Percentiles rank a stretch among this genome's conserved stretches.
phyloP scores from a whole-genome alignment of 2,797 vertebrate genomes.

The Girardinus metallicus region DNA sequence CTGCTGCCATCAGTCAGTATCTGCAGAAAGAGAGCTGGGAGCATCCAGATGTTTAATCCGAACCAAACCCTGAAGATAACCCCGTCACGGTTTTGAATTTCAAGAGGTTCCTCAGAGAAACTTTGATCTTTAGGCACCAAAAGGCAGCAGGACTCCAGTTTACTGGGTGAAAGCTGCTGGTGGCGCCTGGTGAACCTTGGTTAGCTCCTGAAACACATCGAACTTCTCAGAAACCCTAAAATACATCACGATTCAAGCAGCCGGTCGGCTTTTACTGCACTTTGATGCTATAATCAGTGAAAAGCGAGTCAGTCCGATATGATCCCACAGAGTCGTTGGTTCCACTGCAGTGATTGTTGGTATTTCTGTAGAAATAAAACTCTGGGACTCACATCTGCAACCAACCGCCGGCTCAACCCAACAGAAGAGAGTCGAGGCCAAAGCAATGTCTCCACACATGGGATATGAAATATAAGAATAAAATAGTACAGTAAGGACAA shows the following conservation, averaged over 20 bases:
- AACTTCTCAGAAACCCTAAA: neutral
- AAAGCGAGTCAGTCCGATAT: neutral
- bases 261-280: neutral
- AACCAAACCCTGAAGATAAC: neutral
- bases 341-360: neutral
- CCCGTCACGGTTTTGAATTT: neutral
- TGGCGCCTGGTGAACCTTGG: neutral
- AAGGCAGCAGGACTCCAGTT: neutral
- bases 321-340: too few relatives aligned
- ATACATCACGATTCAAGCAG: neutral
- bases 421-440: neutral
- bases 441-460: too few relatives aligned
- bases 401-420: neutral
- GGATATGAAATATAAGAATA: too few relatives aligned
- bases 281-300: neutral
- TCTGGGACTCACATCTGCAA: neutral
- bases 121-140: conserved; percentile 12
- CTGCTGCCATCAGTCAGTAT: neutral
- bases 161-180: neutral
- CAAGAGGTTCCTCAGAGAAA: conserved; percentile 6
- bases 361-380: neutral
- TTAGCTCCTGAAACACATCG: neutral
- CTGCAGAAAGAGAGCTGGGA: neutral
- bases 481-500: too few relatives aligned
- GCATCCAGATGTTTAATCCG: neutral